Evolutionary conservation across 2,888 invertebrate genomes (phyloP).

Genomic region (Perizoma flavofasciatum): DNA sequence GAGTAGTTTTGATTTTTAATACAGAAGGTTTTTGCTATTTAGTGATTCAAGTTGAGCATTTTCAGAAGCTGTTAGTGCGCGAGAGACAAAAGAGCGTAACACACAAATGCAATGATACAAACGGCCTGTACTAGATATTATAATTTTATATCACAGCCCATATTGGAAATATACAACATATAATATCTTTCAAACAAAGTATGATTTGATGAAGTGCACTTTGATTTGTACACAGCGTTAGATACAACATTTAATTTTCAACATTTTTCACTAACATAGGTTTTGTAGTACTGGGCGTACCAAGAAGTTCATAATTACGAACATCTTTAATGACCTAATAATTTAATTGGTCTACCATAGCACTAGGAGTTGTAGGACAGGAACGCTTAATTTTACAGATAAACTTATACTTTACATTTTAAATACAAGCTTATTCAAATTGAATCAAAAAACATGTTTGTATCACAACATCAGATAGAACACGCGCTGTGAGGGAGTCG

Average conservation of each 20-base stretch:
- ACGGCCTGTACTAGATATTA: constrained; percentile 88
- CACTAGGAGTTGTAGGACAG: constrained; percentile 7
- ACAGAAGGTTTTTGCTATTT: constrained; percentile 5
- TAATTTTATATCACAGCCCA: constrained; percentile 90
- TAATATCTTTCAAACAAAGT: constrained; percentile 78
- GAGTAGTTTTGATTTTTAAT: constrained; percentile 2
- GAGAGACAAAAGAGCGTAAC: constrained; percentile 57
- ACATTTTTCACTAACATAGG: constrained; percentile 70
- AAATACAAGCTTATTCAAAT: background rate
- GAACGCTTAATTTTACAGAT: background rate
- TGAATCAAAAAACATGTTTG: constrained; percentile 1
- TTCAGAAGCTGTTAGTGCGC: constrained; percentile 40
- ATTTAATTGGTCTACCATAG: constrained; percentile 30
- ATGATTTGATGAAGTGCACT: constrained; percentile 80
- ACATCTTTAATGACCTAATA: constrained; percentile 28
- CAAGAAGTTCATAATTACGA: constrained; percentile 28
- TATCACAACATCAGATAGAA: background rate
- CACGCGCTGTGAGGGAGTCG: background rate
- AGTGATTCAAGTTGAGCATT: constrained; percentile 3
- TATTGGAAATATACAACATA: constrained; percentile 88
- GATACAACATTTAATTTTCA: constrained; percentile 77
- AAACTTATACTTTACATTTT: background rate
- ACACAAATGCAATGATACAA: constrained; percentile 77
- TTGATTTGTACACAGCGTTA: constrained; percentile 83
- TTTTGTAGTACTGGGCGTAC: constrained; percentile 59